Percentiles rank a stretch among this genome's conserved stretches.
Evolutionary conservation across 2,113 vertebrate genomes (phyloP).

Genomic region (Agapornis roseicollis): DNA sequence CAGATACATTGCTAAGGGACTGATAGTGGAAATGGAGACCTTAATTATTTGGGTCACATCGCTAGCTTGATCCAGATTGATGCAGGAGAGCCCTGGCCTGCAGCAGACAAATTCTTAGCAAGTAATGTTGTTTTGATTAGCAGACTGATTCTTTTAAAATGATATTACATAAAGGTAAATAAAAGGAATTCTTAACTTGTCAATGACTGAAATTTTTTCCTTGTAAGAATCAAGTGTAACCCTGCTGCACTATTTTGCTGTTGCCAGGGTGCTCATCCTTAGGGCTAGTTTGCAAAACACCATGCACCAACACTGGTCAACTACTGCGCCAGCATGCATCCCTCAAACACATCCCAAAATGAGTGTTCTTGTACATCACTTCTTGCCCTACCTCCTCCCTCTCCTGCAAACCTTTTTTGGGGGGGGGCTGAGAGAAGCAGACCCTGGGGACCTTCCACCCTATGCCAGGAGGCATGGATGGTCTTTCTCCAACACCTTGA

Average conservation of each 20-base stretch:
- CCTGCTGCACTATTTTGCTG: not conserved
- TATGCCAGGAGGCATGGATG: not conserved
- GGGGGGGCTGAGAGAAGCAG: accelerated
- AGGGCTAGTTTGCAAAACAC: not conserved
- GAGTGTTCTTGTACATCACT: too few species aligned
- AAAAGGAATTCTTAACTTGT: not conserved
- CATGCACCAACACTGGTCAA: accelerated
- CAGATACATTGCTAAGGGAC: not conserved
- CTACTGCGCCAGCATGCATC: not conserved
- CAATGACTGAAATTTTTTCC: not conserved
- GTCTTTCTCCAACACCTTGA: not conserved
- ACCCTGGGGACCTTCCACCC: not conserved
- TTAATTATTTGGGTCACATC: not conserved
- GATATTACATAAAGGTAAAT: not conserved
- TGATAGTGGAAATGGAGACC: not conserved
- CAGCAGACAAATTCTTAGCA: not conserved
- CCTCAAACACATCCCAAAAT: not conserved
- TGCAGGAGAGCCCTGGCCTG: not conserved
- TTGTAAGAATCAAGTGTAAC: not conserved
- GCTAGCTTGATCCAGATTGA: not conserved
- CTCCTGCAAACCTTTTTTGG: not conserved
- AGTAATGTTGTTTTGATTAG: not conserved
- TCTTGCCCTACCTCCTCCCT: not conserved
- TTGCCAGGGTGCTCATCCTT: not conserved
- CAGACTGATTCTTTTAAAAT: not conserved